A percentile compares a stretch with the other conserved stretches of the same genome.
These are phyloP conservation scores for Lottia gigantea DNA, from an alignment of 2,888 invertebrate genomes.

Conservation along the genomic window DNA sequence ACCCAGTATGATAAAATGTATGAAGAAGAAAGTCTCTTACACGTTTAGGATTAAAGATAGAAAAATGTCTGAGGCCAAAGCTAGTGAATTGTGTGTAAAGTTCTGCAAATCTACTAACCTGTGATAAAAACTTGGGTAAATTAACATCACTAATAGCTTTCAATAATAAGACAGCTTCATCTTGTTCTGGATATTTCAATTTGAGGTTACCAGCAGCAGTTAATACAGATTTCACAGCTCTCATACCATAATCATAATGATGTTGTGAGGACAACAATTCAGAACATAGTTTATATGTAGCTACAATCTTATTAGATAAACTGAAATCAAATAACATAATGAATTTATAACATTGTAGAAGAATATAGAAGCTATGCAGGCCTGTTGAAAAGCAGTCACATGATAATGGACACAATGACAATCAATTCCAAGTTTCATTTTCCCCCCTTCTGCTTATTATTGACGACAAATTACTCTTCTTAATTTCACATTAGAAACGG, in stretches of 20 bases:
- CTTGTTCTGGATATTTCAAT: slow-evolving; percentile 64
- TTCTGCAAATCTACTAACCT: slow-evolving; percentile 50
- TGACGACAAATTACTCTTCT: too few relatives aligned
- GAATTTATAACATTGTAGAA: not conserved
- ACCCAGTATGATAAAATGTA: too few relatives aligned
- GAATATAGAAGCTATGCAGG: too few relatives aligned
- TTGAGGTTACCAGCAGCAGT: slow-evolving; percentile 69
- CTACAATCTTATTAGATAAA: slow-evolving; percentile 68
- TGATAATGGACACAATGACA: not conserved
- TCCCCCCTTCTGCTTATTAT: too few relatives aligned
- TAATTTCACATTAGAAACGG: too few relatives aligned
- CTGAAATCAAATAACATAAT: slow-evolving; percentile 51
- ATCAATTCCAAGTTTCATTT: too few relatives aligned
- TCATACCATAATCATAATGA: slow-evolving; percentile 71
- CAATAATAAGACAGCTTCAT: slow-evolving; percentile 67
- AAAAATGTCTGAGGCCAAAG: too few relatives aligned
- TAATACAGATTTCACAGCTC: slow-evolving; percentile 69
- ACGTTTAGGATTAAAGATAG: too few relatives aligned
- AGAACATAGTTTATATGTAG: slow-evolving; percentile 68
- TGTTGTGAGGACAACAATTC: slow-evolving; percentile 69
- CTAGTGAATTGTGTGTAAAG: not conserved
- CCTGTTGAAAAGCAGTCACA: not conserved
- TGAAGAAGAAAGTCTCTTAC: too few relatives aligned
- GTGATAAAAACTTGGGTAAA: slow-evolving; percentile 68
- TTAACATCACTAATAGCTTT: slow-evolving; percentile 70